Base-by-base conservation (phyloP, 2,113 vertebrate genomes). In the Anhinga rufa region DNA sequence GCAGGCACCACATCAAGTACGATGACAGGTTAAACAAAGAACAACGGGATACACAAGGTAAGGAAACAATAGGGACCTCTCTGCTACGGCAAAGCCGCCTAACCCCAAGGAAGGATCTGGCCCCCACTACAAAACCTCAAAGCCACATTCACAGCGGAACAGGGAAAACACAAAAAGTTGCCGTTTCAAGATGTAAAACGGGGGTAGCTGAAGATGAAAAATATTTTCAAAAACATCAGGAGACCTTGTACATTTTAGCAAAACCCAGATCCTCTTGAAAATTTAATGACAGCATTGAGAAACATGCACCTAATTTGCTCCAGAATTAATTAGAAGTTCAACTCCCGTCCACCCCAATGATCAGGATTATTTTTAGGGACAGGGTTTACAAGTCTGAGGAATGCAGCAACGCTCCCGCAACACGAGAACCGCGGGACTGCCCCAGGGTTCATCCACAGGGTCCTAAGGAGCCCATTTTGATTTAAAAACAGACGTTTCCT, bases 1-100 rank as follows among this genome's bases (percentile, higher is more conserved):
- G 66, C 89, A 60, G 52, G 57, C 71, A 12, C 58, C 34, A 16
- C 49, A 4, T 57, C 86, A 48, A 34, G 40, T 3, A 5, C 2
- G 46, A 21, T 34, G 88, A 85, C 64, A 82, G 82, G 82, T 92
- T 54, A 81, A 87, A 92, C 85, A 86, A 92, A 93, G 82, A 86
- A n/a, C 89, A 61, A 40, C 21, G 40, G 76, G 55, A 57, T 17
- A 24, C 51, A 6, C 46, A 36, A 75, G 52, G 76, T 60, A 17
- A 86, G 34, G 90, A 24, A 57, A 86, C 70, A 93, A 94, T n/a
- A 31, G 83, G 25, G 52, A 68, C 28, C 57, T 26, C 68, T 24
- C 32, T 4, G 9, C 24, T 34, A 7, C 28, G 1, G 18, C n/a
- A 62, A 57, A 57, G 8, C 52, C 7, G 4, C 29, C 38, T 19